Evolutionary conservation across 2,888 invertebrate species (phyloP).

Genomic region (Platyscelio sp.): DNA sequence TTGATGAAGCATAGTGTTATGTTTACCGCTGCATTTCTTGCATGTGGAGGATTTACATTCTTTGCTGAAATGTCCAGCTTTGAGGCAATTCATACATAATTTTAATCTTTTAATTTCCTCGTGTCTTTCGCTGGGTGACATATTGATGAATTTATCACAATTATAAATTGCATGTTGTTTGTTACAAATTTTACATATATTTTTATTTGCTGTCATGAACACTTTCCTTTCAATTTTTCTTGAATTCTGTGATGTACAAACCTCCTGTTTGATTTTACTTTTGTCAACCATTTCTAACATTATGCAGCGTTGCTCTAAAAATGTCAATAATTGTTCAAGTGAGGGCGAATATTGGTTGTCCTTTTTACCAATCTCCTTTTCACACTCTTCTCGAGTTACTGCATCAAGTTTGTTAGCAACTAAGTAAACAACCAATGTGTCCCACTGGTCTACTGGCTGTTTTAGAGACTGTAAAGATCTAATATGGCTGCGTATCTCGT

Average conservation of each 20-base stretch:
- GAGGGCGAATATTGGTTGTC: neutral
- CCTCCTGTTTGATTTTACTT: neutral
- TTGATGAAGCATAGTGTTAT: neutral
- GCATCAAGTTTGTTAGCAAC: slow-evolving; percentile 8
- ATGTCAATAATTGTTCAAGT: neutral
- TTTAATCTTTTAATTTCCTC: neutral
- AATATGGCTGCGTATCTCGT: slow-evolving; percentile 14
- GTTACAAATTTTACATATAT: neutral
- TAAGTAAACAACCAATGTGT: slow-evolving; percentile 20
- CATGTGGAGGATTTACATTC: slow-evolving; percentile 8
- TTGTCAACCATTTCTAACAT: slow-evolving; percentile 17
- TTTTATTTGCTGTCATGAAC: neutral
- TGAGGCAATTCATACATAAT: slow-evolving; percentile 32
- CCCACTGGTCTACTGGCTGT: slow-evolving; percentile 19
- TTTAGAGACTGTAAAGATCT: slow-evolving; percentile 20
- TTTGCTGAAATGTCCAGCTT: slow-evolving; percentile 8
- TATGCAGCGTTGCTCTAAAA: slow-evolving; percentile 9
- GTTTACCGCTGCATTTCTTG: slow-evolving; percentile 6
- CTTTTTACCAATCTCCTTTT: slow-evolving; percentile 3
- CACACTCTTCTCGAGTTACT: slow-evolving; percentile 30
- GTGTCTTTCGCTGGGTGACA: neutral
- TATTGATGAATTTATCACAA: slow-evolving; percentile 5
- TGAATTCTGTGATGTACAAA: neutral
- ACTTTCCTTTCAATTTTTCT: neutral
- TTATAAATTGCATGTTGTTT: neutral